Percentiles rank a stretch among this genome's conserved stretches.
These are phyloP conservation scores for Drosophila ogumai DNA, from an alignment of 1,140 invertebrate genomes.

Conservation along the genomic window DNA sequence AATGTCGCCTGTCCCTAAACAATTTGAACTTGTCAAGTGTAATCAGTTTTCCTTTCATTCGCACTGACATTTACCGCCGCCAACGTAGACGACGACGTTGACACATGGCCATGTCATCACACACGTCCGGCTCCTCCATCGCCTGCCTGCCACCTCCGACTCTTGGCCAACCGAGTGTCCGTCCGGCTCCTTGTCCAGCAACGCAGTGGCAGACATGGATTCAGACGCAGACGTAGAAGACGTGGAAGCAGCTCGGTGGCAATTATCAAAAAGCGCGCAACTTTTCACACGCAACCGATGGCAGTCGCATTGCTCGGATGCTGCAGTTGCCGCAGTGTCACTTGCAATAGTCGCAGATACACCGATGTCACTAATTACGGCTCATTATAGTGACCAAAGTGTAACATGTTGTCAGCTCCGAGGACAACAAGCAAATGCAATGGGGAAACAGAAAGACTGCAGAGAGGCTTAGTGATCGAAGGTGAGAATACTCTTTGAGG, in stretches of 20 bases:
- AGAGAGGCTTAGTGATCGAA: neutral
- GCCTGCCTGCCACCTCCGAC: constrained; percentile 4
- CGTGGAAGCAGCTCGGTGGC: constrained; percentile 43
- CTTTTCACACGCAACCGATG: constrained; percentile 71
- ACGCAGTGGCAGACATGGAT: constrained; percentile 9
- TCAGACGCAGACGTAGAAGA: constrained; percentile 16
- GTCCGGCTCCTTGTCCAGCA: constrained; percentile 4
- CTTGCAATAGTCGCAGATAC: constrained; percentile 54
- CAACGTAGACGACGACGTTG: constrained; percentile 65
- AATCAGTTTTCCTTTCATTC: constrained; percentile 83
- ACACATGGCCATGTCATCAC: constrained; percentile 65
- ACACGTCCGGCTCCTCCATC: constrained; percentile 31
- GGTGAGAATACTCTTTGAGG: constrained; percentile 5
- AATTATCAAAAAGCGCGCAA: constrained; percentile 82
- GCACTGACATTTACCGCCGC: constrained; percentile 59
- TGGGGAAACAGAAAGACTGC: neutral
- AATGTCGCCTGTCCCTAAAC: constrained; percentile 57
- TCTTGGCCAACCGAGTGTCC: constrained; percentile 5
- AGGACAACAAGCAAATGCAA: constrained; percentile 56
- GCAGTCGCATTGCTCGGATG: constrained; percentile 38
- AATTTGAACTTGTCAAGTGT: constrained; percentile 82
- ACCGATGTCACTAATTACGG: constrained; percentile 79
- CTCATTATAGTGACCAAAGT: constrained; percentile 83
- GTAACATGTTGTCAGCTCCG: constrained; percentile 79
- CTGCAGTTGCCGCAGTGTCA: constrained; percentile 30